Evolutionary conservation across 53 echinoderm and acorn worm genomes (phyloP), one percentile per base, ranked within the genome.

Genomic region (Apostichopus leukothele): DNA sequence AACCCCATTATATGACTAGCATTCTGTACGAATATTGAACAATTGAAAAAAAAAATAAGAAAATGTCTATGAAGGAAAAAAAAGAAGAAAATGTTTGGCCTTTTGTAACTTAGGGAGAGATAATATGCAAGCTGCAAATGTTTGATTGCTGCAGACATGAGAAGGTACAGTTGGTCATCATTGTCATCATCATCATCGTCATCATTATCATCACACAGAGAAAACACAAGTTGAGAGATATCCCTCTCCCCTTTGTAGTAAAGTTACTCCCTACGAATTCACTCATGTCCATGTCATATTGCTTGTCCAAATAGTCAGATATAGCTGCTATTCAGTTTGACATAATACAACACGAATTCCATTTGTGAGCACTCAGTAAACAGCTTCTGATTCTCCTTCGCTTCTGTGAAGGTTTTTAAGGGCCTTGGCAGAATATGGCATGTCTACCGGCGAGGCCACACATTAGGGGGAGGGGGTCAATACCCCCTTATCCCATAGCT

Each of bases 31-130:
- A 6, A 71, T 71, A 71, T 71, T 71, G 71, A 71, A 71, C 18
- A 76, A 27, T 51, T 76, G 84, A 61, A 84, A 66, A 25, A 39
- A 39, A 80, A 54, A 61, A 60, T 84, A 39, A 84, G 61, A 84
- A 84, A 84, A 61, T 84, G 84, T 60, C 84, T 60, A 63, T 60
- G n/a, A 63, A 84, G 55, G 27, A 27, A 76, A 21, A 52, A 76
- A 76, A 63, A 84, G 53, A 80, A 80, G 53, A 54, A 51, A 76
- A 80, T 53, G 55, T 84, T 84, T 84, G 84, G 84, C 84, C 84
- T 84, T 59, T 76, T 60, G 84, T 84, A 63, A 84, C 84, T 84
- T 22, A 25, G 66, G 84, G 84, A 84, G 84, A 84, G 84, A 63
- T 60, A 63, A 60, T 63, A 61, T n/a, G 63, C 84, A 63, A 84